Base-by-base conservation (phyloP, 2,797 vertebrate genomes). In the Sebastes glaucus region DNA sequence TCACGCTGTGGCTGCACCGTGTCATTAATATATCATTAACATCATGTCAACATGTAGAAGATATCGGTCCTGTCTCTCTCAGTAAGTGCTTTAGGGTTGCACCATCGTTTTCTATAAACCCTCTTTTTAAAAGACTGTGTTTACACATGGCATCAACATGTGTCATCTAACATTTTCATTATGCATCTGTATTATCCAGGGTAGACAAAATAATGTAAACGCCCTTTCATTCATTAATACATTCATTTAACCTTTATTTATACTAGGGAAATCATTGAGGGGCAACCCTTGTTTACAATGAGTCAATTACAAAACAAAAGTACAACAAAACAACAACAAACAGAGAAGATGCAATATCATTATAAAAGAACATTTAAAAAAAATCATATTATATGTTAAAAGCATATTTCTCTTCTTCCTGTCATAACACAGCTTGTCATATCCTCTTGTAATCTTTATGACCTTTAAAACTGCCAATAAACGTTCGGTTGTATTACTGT, bases 21-120 rank as follows among this genome's bases (percentile, higher is more conserved):
- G 30, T 77, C 62, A 77, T 89, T 81, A 86, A 83, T 78, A 81
- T 80, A 69, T 70, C 71, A 82, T 80, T 76, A 80, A 74, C 14
- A 68, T 74, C 76, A 57, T 27, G 30, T 77, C 77, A 74, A 52
- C 61, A 67, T 62, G 33, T 7, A 6, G 30, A 53, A 60, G 42
- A 28, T 25, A 25, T 66, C 30, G 8, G 42, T 57, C 60, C 30
- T 16, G n/a, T 60, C 30, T n/a, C 18, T 66, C 35, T 61, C 63
- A 20, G 35, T 33, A 18, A 35, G 59, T 4, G 35, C 28, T 69
- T 60, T 4, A 5, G 25, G 10, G 11, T 33, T 46, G 7, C 11
- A 35, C 8, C 11, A 2, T 2, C 14, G 0, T 55, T 64, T 66
- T 46, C 22, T 59, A 33, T 49, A 52, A 77, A 27, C 11, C 6